These are phyloP conservation scores for Leptopilina clavipes DNA, from an alignment of 1,140 invertebrate genomes.

Conservation along the genomic window DNA sequence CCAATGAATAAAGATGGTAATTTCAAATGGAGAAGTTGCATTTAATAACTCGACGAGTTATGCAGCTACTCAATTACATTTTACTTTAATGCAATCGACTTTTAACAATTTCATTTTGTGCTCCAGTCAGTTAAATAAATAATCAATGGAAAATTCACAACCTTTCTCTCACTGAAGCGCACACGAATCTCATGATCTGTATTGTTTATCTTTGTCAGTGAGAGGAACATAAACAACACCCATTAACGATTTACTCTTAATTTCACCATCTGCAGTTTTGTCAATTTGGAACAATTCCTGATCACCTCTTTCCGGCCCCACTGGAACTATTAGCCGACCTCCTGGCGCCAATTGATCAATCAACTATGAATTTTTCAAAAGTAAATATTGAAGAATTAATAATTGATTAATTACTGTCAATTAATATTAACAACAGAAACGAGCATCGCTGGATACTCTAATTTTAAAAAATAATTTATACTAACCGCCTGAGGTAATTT, in stretches of 20 bases:
- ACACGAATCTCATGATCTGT: slow-evolving; percentile 65
- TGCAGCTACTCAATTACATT: too few species aligned
- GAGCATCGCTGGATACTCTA: too few species aligned
- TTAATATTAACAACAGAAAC: not conserved
- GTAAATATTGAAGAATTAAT: not conserved
- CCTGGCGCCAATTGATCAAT: slow-evolving; percentile 86
- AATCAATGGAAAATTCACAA: slow-evolving; percentile 38
- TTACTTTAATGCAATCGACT: not conserved
- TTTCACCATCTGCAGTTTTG: slow-evolving; percentile 87
- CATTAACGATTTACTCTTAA: slow-evolving; percentile 89
- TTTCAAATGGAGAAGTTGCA: too few species aligned
- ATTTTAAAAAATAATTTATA: slow-evolving; percentile 45
- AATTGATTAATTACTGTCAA: not conserved
- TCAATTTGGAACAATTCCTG: slow-evolving; percentile 92
- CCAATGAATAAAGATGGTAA: not conserved
- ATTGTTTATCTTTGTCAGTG: slow-evolving; percentile 88
- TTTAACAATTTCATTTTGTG: not conserved
- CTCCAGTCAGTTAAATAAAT: not conserved
- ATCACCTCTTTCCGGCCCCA: slow-evolving; percentile 87
- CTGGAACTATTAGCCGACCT: slow-evolving; percentile 93
- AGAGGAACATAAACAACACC: slow-evolving; percentile 98
- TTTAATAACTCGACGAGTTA: too few species aligned
- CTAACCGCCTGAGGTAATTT: slow-evolving; percentile 76
- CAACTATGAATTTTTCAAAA: slow-evolving; percentile 71
- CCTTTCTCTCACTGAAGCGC: slow-evolving; percentile 53